phyloP scores from a whole-genome alignment of 2,888 invertebrate genomes.

The Aquatica leii region DNA sequence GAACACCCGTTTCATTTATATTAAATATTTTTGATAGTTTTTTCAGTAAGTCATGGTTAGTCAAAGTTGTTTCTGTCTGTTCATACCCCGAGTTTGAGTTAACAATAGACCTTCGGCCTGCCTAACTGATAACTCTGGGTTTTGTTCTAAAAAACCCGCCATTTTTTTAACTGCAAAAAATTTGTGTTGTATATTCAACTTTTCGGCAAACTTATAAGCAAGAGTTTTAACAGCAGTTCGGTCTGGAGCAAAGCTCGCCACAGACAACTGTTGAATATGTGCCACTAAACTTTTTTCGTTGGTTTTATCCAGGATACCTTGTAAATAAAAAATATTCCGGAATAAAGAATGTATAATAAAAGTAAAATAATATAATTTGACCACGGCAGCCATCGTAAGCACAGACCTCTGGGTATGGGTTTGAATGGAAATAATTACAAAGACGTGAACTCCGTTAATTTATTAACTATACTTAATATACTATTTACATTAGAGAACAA shows the following conservation, averaged over 20 bases:
- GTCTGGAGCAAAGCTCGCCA: conserved; percentile 14
- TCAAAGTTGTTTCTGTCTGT: neutral
- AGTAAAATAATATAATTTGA: too few relatives aligned
- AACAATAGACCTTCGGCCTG: conserved; percentile 12
- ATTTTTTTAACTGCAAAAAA: conserved; percentile 8
- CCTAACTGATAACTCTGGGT: conserved; percentile 11
- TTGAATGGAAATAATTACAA: too few relatives aligned
- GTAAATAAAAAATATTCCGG: too few relatives aligned
- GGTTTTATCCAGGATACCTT: too few relatives aligned
- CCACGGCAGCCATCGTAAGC: too few relatives aligned
- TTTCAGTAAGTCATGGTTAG: neutral
- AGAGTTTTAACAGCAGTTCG: conserved; percentile 5
- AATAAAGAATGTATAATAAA: too few relatives aligned
- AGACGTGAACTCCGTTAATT: too few relatives aligned
- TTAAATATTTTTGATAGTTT: conserved; percentile 6
- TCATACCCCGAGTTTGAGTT: conserved; percentile 7
- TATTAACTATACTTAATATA: too few relatives aligned
- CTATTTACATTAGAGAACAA: too few relatives aligned
- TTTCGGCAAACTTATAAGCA: conserved; percentile 21
- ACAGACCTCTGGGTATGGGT: too few relatives aligned
- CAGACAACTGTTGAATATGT: too few relatives aligned
- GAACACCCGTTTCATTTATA: conserved; percentile 7
- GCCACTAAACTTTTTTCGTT: too few relatives aligned
- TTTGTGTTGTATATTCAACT: conserved; percentile 12
- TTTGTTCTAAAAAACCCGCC: conserved; percentile 5